phyloP scores from a whole-genome alignment of 1,140 invertebrate species.

The Triops cancriformis region DNA sequence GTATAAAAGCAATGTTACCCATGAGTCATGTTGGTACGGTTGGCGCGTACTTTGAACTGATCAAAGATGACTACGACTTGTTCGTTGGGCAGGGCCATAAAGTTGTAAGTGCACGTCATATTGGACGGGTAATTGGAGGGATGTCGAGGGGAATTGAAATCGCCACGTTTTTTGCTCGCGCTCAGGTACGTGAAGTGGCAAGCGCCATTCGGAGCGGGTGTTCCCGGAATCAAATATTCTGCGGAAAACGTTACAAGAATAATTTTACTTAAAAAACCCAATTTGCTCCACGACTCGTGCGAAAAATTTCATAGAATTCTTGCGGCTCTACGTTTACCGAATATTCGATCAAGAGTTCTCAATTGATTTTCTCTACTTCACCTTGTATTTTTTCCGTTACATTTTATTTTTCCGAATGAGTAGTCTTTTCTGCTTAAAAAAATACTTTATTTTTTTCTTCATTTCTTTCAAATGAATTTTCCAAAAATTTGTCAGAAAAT shows the following conservation, averaged over 20 bases:
- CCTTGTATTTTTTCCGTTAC: not conserved
- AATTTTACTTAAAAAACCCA: too few species aligned
- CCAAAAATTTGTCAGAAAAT: too few species aligned
- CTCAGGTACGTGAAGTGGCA: conserved; percentile 88
- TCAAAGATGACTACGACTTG: conserved; percentile 88
- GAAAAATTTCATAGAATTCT: too few species aligned
- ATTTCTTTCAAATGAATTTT: too few species aligned
- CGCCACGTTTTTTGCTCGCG: conserved; percentile 70
- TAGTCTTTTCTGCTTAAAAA: not conserved
- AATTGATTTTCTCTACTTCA: not conserved
- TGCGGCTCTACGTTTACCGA: not conserved
- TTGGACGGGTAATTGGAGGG: conserved; percentile 90
- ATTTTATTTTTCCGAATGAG: not conserved
- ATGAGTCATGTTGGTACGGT: conserved; percentile 44
- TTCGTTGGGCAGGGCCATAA: conserved; percentile 73
- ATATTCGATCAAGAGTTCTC: not conserved
- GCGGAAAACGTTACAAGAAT: too few species aligned
- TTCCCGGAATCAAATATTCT: conserved; percentile 89
- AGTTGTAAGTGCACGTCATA: conserved; percentile 85
- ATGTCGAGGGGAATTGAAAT: conserved; percentile 91
- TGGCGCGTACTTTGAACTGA: conserved; percentile 74
- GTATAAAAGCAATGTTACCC: conserved; percentile 42
- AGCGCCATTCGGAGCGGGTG: conserved; percentile 73
- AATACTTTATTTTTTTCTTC: too few species aligned
- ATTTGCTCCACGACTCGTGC: too few species aligned